A percentile compares a stretch with the other conserved stretches of the same genome.
These are phyloP conservation scores for Ctenosaura bakeri DNA, from an alignment of 2,797 vertebrate species.

Conservation along the genomic window DNA sequence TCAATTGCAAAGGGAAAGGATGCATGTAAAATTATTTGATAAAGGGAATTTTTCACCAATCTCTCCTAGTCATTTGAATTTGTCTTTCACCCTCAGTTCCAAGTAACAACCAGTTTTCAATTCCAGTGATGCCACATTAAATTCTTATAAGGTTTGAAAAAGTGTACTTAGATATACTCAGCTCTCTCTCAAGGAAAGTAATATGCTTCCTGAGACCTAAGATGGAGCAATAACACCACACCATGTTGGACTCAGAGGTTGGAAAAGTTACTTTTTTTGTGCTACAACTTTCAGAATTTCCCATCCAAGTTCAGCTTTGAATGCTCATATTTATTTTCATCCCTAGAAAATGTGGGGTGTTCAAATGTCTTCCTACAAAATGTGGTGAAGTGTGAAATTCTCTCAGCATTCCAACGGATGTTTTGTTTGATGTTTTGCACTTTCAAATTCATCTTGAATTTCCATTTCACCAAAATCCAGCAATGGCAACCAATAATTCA, in stretches of 20 bases:
- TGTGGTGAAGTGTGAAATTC: background rate
- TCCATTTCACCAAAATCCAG: background rate
- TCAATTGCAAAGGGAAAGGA: background rate
- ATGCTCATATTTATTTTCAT: background rate
- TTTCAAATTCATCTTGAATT: background rate
- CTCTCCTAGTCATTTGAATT: background rate
- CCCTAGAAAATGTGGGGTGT: background rate
- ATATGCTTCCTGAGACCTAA: background rate
- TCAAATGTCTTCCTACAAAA: background rate
- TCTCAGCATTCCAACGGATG: background rate
- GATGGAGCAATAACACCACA: background rate
- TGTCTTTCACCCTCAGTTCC: background rate
- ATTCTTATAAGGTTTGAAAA: background rate
- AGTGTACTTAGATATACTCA: background rate
- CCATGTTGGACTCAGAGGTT: background rate
- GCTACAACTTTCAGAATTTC: background rate
- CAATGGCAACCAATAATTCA: background rate
- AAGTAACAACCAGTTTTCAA: background rate
- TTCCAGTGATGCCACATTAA: background rate
- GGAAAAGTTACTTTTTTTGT: background rate
- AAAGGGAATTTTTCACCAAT: background rate
- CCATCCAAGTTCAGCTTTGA: too few relatives aligned
- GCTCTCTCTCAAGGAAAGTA: background rate
- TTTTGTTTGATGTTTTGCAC: background rate
- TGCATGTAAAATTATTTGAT: background rate